A percentile compares a stretch with the other conserved stretches of the same genome.
Evolutionary conservation across 1,140 invertebrate genomes (phyloP).

Genomic region (Caenorhabditis inopinata): DNA sequence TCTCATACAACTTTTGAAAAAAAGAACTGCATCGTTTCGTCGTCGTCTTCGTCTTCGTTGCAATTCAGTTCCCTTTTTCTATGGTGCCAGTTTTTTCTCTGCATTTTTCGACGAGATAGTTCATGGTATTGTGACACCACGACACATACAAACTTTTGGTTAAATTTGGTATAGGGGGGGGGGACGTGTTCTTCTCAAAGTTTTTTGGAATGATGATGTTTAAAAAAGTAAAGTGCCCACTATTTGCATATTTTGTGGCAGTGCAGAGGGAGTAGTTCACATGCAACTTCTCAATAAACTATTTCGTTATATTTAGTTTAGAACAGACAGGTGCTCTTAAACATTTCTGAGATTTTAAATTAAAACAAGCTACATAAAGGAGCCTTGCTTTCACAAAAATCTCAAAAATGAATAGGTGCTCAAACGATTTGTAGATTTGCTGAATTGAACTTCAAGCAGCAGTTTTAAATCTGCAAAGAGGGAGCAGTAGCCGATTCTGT

Average conservation of each 20-base stretch:
- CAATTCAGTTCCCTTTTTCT: neutral
- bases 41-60: neutral
- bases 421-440: no score
- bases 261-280: neutral
- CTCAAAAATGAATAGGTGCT: no score
- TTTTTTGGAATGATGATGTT: neutral
- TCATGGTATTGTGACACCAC: neutral
- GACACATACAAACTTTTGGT: neutral
- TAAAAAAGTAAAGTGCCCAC: slow-evolving; percentile 28
- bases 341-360: no score
- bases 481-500: no score
- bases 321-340: no score
- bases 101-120: neutral
- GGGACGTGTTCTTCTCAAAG: neutral
- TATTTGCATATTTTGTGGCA: slow-evolving; percentile 21
- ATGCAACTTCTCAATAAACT: neutral
- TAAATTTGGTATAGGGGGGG: neutral
- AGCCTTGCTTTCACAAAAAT: no score
- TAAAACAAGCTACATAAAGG: no score
- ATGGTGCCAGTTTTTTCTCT: neutral
- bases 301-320: neutral
- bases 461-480: no score
- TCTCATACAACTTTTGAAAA: neutral
- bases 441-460: no score
- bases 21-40: neutral